Evolutionary conservation across 2,888 invertebrate genomes (phyloP).

Genomic region (Neria commutata): DNA sequence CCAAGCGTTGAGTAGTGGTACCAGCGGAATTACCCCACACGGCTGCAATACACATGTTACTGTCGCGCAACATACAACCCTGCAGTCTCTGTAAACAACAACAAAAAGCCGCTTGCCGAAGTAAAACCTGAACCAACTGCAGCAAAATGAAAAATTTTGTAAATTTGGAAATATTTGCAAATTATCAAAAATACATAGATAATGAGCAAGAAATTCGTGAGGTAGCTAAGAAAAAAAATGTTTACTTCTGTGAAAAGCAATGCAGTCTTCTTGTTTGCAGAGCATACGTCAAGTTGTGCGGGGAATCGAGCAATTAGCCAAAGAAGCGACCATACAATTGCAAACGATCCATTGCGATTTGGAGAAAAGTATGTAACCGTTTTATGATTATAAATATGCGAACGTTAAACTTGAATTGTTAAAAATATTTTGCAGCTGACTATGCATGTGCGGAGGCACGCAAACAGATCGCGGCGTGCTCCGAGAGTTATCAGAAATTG

Average conservation of each 20-base stretch:
- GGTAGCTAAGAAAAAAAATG: slow-evolving; percentile 63
- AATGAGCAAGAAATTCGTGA: slow-evolving; percentile 81
- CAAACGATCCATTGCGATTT: slow-evolving; percentile 83
- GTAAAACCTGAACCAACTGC: too few relatives aligned
- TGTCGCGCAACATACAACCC: too few relatives aligned
- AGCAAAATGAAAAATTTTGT: slow-evolving; percentile 63
- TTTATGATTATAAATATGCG: not conserved
- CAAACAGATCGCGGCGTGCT: slow-evolving; percentile 70
- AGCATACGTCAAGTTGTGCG: slow-evolving; percentile 55
- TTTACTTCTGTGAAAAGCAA: not conserved
- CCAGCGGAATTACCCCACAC: slow-evolving; percentile 4
- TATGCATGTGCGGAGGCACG: slow-evolving; percentile 71
- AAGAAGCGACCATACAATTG: slow-evolving; percentile 79
- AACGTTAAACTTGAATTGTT: not conserved
- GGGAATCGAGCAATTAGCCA: slow-evolving; percentile 77
- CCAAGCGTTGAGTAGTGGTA: too few relatives aligned
- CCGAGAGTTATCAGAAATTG: slow-evolving; percentile 70
- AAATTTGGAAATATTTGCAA: slow-evolving; percentile 70
- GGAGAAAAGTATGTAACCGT: slow-evolving; percentile 67
- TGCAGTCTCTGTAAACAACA: too few relatives aligned
- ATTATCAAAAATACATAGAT: slow-evolving; percentile 79
- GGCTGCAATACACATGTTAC: slow-evolving; percentile 26
- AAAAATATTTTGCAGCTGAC: slow-evolving; percentile 63
- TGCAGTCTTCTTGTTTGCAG: slow-evolving; percentile 31
- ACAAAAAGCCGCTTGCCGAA: too few relatives aligned